Base-by-base conservation (phyloP, 1,140 invertebrate species). In the Saccostrea cuccullata region DNA sequence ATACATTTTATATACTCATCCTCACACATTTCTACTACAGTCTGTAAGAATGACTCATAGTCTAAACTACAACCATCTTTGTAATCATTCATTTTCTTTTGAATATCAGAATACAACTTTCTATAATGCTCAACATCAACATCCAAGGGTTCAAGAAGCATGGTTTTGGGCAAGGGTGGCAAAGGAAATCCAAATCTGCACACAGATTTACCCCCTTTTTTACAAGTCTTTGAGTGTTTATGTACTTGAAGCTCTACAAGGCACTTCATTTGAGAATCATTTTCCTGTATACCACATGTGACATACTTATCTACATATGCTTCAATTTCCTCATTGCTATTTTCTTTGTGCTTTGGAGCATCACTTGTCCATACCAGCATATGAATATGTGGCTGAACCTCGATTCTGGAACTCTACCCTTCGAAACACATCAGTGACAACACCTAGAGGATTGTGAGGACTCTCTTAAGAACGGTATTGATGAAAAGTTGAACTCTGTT, bases 181-280 rank as follows among this genome's bases (percentile, higher is more conserved):
- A 88, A 40, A 20, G 90, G 90, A 77, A 90, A 90, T n/a, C 88
- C 86, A 89, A 91, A 91, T 47, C 91, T 36, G 88, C 91, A 91
- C 9, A 85, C 58, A 40, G 73, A 40, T 73, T 89, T 77, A 40
- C 86, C 64, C 64, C 88, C 86, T 9, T 91, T 91, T 87, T 77
- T 89, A 67, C 91, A 91, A 17, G 88, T 86, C 77, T 90, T 88
- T 56, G 91, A 89, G 83, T 91, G 91, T 82, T 87, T 90, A 58
- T 91, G 89, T 13, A 86, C 60, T 77, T 91, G 90, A 17, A 89
- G 73, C 20, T 89, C 82, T 20, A 91, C 55, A 60, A 90, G 88
- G 12, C 89, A 11, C 85, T 88, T 85, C 85, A 88, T 8, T 6
- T 64, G n/a, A 64, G 36, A 36, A 83, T 86, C 86, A 70, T 87